Conservation (phyloP, 2,888 invertebrate genomes). For the Arrhopalites spinosus region DNA sequence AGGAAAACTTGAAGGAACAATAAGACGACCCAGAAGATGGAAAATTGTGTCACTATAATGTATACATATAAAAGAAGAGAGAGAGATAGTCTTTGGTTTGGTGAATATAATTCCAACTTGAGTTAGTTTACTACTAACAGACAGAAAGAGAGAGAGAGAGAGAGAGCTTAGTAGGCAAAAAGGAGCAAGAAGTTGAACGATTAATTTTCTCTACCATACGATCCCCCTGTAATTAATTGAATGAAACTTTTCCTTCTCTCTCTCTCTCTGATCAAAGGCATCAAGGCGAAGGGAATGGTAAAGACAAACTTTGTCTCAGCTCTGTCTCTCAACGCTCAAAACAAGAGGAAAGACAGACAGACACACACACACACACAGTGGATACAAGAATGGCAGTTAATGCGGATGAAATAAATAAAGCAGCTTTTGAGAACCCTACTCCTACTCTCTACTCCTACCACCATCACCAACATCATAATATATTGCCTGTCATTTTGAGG, state of each 20-base stretch:
- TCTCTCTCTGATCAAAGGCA: conserved; percentile 13
- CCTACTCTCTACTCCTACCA: no score
- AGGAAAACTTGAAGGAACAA: no score
- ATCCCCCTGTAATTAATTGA: conserved; percentile 22
- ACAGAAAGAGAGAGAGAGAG: neutral
- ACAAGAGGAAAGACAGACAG: neutral
- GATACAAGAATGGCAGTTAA: no score
- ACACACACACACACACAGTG: neutral
- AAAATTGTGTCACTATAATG: neutral
- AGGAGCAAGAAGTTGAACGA: conserved; percentile 6
- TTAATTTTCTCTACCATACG: conserved; percentile 8
- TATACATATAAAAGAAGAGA: neutral
- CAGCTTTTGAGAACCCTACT: no score
- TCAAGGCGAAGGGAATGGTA: neutral
- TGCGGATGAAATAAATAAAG: no score
- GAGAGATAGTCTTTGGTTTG: neutral
- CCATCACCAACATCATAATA: no score
- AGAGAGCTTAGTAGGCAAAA: conserved; percentile 1
- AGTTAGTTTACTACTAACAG: neutral
- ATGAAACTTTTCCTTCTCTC: conserved; percentile 16
- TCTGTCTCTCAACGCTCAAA: neutral
- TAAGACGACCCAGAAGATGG: neutral
- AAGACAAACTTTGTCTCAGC: neutral
- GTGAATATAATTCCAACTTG: neutral
- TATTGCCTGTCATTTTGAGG: no score